Percentiles rank a stretch among this genome's conserved stretches.
Conservation (phyloP, 2,888 invertebrate genomes). For the Caradrina kadenii region DNA sequence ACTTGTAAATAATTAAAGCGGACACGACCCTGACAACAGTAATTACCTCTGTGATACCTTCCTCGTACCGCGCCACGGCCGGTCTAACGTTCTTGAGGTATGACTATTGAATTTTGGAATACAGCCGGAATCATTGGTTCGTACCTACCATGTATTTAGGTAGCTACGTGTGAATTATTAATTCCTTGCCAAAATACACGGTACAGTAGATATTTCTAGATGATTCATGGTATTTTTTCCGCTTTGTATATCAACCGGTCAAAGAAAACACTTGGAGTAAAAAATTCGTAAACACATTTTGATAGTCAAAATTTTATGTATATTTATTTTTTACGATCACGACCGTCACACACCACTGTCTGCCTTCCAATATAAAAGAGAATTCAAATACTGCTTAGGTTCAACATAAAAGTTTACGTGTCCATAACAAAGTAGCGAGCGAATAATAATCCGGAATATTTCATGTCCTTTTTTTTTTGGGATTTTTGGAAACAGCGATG, state of each 20-base stretch:
- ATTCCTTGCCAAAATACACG: conserved; percentile 23
- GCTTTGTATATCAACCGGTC: conserved; percentile 22
- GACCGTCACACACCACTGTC: conserved; percentile 61
- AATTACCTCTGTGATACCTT: conserved; percentile 68
- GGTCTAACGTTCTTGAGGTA: conserved; percentile 54
- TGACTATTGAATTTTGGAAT: conserved; percentile 58
- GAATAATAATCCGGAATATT: conserved; percentile 80
- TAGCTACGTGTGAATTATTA: conserved; percentile 44
- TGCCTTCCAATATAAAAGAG: conserved; percentile 64
- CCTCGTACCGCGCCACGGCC: conserved; percentile 35
- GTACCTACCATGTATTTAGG: conserved; percentile 20
- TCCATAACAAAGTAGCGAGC: conserved; percentile 77
- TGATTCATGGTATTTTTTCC: not conserved
- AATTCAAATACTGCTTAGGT: conserved; percentile 69
- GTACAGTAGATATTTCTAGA: conserved; percentile 7
- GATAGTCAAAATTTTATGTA: conserved; percentile 57
- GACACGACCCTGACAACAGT: conserved; percentile 79
- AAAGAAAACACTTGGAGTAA: conserved; percentile 52
- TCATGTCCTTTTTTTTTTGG: conserved; percentile 75
- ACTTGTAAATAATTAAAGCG: conserved; percentile 85
- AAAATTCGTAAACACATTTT: conserved; percentile 64
- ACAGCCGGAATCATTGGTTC: conserved; percentile 47
- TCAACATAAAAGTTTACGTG: conserved; percentile 79
- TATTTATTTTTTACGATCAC: conserved; percentile 64
- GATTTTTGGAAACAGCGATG: conserved; percentile 79